phyloP scores from a whole-genome alignment of 2,888 invertebrate species.

The Anticlea derivata region DNA sequence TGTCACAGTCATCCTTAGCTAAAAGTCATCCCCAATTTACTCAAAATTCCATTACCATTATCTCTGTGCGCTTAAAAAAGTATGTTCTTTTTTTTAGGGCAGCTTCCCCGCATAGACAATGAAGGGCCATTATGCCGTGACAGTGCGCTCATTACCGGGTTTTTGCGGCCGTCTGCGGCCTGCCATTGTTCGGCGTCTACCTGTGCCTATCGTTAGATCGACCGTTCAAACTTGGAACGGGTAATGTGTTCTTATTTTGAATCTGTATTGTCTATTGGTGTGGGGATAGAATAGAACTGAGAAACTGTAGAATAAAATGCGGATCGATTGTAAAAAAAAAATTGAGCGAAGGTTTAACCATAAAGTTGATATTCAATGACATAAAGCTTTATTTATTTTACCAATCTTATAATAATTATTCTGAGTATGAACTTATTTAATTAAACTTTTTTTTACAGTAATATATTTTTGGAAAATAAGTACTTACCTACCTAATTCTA shows the following conservation, averaged over 20 bases:
- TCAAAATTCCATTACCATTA: conserved; percentile 42
- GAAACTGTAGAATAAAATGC: background rate
- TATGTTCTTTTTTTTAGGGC: conserved; percentile 51
- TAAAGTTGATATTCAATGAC: too few relatives aligned
- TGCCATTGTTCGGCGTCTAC: conserved; percentile 71
- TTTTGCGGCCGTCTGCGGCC: conserved; percentile 57
- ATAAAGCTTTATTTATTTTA: too few relatives aligned
- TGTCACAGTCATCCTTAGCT: conserved; percentile 15
- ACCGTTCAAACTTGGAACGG: conserved; percentile 36
- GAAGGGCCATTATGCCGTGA: conserved; percentile 67
- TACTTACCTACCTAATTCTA: too few relatives aligned
- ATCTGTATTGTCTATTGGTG: conserved; percentile 25
- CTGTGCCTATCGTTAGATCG: conserved; percentile 66
- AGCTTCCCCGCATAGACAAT: conserved; percentile 70
- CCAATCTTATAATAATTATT: too few relatives aligned
- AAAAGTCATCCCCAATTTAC: conserved; percentile 28
- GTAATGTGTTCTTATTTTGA: conserved; percentile 37
- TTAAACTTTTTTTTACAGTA: too few relatives aligned
- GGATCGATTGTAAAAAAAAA: conserved; percentile 6
- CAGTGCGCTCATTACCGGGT: conserved; percentile 79
- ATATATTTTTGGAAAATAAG: too few relatives aligned
- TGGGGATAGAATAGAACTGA: conserved; percentile 5
- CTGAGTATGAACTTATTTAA: too few relatives aligned
- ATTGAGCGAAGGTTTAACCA: too few relatives aligned
- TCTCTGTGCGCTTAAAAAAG: conserved; percentile 41